These are phyloP conservation scores for cat (Felis catus) DNA, from an alignment of 2,113 vertebrate genomes.

Conservation along the genomic window F.catus_Fca126_mat1.0 CM031425.1:18286501-18287000, in stretches of 20 bases:
- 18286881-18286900: background rate
- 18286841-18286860: background rate
- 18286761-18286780: conserved; percentile 83
- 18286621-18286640: background rate
- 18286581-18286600: background rate
- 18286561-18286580: background rate
- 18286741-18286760: conserved; percentile 90
- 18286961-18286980: background rate
- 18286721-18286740: conserved; percentile 89
- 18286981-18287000: background rate
- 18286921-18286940: background rate
- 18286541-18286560: background rate
- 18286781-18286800: background rate
- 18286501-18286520: background rate
- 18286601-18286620: background rate
- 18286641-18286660: background rate
- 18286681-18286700: conserved; percentile 88
- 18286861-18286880: background rate
- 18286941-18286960: background rate
- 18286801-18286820: background rate
- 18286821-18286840: background rate
- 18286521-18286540: background rate
- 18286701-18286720: conserved; percentile 90
- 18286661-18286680: conserved; percentile 90
- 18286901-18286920: background rate